Evolutionary conservation across 2,797 vertebrate genomes (phyloP).

Genomic region (Malacoctenus gilli): DNA sequence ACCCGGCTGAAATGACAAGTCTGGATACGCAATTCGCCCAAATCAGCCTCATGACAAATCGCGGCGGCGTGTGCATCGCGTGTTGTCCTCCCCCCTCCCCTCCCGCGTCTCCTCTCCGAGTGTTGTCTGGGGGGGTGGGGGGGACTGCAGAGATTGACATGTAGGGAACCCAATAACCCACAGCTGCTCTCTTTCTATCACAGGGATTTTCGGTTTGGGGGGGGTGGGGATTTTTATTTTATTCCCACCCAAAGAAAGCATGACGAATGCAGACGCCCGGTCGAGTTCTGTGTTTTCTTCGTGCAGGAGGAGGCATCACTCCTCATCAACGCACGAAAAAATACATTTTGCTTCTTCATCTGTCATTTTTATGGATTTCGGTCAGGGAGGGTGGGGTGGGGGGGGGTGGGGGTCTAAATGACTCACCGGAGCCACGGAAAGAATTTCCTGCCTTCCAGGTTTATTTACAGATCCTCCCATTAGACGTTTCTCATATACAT

Average conservation of each 20-base stretch:
- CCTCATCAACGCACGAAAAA: constrained; percentile 58
- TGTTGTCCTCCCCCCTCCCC: too few relatives aligned
- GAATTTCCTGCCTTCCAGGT: constrained; percentile 56
- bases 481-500: constrained; percentile 60
- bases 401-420: too few relatives aligned
- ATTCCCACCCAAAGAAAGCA: constrained; percentile 10
- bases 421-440: constrained; percentile 46
- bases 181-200: constrained; percentile 9
- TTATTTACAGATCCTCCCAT: constrained; percentile 67
- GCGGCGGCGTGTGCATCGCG: too few relatives aligned
- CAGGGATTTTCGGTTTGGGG: background rate
- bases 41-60: too few relatives aligned
- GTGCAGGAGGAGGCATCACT: constrained; percentile 66
- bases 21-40: too few relatives aligned
- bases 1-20: too few relatives aligned
- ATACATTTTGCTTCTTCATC: constrained; percentile 56
- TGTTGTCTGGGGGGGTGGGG: too few relatives aligned
- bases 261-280: constrained; percentile 48
- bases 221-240: constrained; percentile 20
- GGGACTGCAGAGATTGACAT: too few relatives aligned
- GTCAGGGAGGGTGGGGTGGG: too few relatives aligned
- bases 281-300: constrained; percentile 53
- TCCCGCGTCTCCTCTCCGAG: too few relatives aligned
- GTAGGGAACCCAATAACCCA: background rate
- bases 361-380: constrained; percentile 75